Conservation (phyloP, 2,797 vertebrate species). For the Aulostomus chinensis region DNA sequence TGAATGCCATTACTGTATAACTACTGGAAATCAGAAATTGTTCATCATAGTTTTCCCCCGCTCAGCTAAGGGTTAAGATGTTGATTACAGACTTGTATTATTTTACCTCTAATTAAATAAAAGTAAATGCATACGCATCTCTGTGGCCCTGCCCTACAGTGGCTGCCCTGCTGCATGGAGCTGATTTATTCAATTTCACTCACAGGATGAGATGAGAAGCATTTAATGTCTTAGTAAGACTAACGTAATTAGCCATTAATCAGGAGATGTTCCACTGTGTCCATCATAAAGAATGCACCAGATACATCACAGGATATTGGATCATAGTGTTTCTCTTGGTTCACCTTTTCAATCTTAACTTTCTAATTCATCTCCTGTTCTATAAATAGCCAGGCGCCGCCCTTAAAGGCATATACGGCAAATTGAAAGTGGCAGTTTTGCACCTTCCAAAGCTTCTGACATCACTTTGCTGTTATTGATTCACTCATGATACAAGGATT, state of each 20-base stretch:
- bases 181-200: conserved; percentile 34
- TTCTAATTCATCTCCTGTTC: conserved; percentile 27
- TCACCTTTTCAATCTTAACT: conserved; percentile 29
- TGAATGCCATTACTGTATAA: not conserved
- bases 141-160: not conserved
- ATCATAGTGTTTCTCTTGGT: conserved; percentile 11
- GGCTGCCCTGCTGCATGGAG: not conserved
- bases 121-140: not conserved
- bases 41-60: not conserved
- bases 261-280: conserved; percentile 2
- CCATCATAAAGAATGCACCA: conserved; percentile 14
- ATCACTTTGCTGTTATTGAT: conserved; percentile 60
- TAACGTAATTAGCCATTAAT: conserved; percentile 14
- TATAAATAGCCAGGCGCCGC: conserved; percentile 44
- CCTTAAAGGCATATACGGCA: conserved; percentile 23
- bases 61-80: not conserved
- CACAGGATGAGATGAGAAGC: conserved; percentile 21
- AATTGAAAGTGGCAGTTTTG: conserved; percentile 46
- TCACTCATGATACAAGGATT: conserved; percentile 32
- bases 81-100: not conserved
- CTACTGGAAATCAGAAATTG: conserved; percentile 6
- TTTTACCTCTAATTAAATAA: not conserved
- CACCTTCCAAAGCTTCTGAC: conserved; percentile 32
- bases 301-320: not conserved
- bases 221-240: conserved; percentile 18